These are phyloP conservation scores for Gymnoscopelus microlampas DNA, from an alignment of 2,797 vertebrate genomes.

Conservation along the genomic window DNA sequence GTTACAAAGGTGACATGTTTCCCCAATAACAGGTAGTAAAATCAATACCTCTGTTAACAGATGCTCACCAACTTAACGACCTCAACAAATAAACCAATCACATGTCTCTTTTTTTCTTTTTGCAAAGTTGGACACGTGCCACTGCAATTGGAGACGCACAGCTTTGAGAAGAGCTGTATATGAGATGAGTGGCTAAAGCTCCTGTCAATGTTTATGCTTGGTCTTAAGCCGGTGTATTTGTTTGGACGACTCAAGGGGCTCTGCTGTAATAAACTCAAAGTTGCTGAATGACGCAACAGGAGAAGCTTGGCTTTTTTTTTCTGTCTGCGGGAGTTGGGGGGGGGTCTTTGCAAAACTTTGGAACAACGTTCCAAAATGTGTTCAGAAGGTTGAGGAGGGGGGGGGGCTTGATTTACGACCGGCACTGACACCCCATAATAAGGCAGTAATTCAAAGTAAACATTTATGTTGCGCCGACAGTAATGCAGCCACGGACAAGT, in stretches of 20 bases:
- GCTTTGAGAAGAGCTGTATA: constrained; percentile 20
- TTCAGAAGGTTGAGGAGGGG: constrained; percentile 31
- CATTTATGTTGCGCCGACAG: constrained; percentile 67
- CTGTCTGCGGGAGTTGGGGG: constrained; percentile 15
- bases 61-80: constrained; percentile 27
- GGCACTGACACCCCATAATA: constrained; percentile 62
- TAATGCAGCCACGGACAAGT: constrained; percentile 51
- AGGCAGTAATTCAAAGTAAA: constrained; percentile 77
- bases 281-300: constrained; percentile 43
- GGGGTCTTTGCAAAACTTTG: constrained; percentile 42
- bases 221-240: constrained; percentile 54
- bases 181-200: constrained; percentile 35
- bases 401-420: constrained; percentile 65
- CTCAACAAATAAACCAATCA: constrained; percentile 50
- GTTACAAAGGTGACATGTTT: constrained; percentile 3
- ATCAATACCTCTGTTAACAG: constrained; percentile 39
- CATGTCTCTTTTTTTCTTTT: constrained; percentile 9
- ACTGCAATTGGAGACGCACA: constrained; percentile 31
- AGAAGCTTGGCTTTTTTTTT: constrained; percentile 34
- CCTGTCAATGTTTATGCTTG: constrained; percentile 47
- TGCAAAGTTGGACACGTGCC: constrained; percentile 44
- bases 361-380: constrained; percentile 24
- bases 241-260: constrained; percentile 45
- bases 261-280: constrained; percentile 46
- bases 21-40: constrained; percentile 6